These are phyloP conservation scores for Murina feae DNA, from an alignment of 2,113 vertebrate genomes.

Conservation along the genomic window DNA sequence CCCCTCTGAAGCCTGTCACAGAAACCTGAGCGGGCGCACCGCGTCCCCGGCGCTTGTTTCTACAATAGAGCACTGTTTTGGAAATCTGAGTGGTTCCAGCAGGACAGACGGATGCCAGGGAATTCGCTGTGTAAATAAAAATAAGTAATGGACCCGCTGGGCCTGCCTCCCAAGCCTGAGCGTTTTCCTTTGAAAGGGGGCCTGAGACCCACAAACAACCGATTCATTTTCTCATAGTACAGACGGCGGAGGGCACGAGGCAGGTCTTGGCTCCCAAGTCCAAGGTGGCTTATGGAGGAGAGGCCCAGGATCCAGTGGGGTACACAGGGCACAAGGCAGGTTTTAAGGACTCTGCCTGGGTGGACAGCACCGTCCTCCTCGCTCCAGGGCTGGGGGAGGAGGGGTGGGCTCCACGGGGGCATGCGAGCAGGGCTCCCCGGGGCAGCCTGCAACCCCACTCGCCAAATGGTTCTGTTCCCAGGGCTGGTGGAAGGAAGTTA, in stretches of 20 bases:
- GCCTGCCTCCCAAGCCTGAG: background rate
- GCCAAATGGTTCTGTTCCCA: background rate
- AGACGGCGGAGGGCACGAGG: background rate
- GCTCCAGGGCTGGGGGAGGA: background rate
- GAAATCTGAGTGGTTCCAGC: constrained; percentile 36
- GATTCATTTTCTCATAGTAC: background rate
- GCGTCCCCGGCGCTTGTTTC: constrained; percentile 32
- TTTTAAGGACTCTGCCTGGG: background rate
- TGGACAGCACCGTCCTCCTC: background rate
- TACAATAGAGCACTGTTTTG: constrained; percentile 57
- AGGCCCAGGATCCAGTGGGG: background rate
- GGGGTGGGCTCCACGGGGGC: background rate
- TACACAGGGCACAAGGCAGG: fast-evolving
- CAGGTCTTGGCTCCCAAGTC: background rate
- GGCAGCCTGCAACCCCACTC: background rate
- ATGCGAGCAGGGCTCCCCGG: background rate
- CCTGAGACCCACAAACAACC: background rate
- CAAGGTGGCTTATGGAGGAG: background rate
- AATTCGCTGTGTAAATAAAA: constrained; percentile 59
- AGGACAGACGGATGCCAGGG: constrained; percentile 52
- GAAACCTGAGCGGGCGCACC: background rate
- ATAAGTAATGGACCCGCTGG: constrained; percentile 37
- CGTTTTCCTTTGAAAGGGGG: constrained; percentile 11
- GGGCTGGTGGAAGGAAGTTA: background rate
- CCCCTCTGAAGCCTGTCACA: background rate